Base-by-base conservation (phyloP, 2,797 vertebrate species). In the Syngnathus rostellatus region DNA sequence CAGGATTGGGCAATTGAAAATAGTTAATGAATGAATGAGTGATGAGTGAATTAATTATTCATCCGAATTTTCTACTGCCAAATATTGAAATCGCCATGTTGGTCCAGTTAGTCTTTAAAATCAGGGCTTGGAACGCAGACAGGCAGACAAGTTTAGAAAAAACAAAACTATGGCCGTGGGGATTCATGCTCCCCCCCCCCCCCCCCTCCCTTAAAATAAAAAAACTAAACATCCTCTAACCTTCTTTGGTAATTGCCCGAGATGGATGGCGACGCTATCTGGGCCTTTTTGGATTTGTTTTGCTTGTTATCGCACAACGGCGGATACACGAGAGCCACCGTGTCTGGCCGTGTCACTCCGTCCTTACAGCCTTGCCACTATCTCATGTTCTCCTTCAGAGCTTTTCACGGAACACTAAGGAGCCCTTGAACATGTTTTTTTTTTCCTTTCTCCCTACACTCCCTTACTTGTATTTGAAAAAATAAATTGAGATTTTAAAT, bases 341-440 rank as follows among this genome's bases (percentile, higher is more conserved):
- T 85, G 85, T 86, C 87, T 69, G 87, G 77, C 82, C 77, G 60
- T 91, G 89, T 92, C 90, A 91, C 75, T 77, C 72, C 86, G 88
- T 88, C 85, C 89, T 89, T 82, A 78, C 86, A 90, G 84, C 83
- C 84, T 87, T 73, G 75, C 74, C 66, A 82, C 75, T 72, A 84
- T 85, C 78, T 80, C 60, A 80, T 89, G 83, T 77, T 51, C 72
- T 53, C 72, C 77, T 64, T 75, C 65, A 73, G 72, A 67, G 78
- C 66, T 73, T 69, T 65, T 62, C 12, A 68, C 60, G 1, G 61
- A 74, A 77, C 73, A 69, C 64, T 71, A 41, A 39, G 75, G 71
- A 68, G 65, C 64, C 62, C 62, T 64, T 72, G 51, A 51, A 31
- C 50, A 48, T 17, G 2, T 43, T 41, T 41, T 41, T 41, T 41